Conservation (phyloP, 2,888 invertebrate genomes). For the Drosophila fungiperda region DNA sequence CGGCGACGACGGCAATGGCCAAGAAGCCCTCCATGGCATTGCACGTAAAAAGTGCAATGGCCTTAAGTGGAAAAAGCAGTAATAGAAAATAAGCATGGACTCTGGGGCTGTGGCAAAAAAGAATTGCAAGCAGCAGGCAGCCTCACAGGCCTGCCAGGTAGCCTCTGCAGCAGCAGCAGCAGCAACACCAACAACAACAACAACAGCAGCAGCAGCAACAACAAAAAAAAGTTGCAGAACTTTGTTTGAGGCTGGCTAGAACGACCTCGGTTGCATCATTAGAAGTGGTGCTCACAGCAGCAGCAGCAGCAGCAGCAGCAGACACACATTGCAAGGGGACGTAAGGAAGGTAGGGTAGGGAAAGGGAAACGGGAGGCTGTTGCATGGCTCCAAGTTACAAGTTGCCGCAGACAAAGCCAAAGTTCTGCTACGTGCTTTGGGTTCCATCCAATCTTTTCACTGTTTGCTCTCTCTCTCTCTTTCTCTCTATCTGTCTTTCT, state of each 20-base stretch:
- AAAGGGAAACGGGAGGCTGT: constrained; percentile 12
- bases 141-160: constrained; percentile 41
- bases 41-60: constrained; percentile 81
- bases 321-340: constrained; percentile 45
- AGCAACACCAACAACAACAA: constrained; percentile 13
- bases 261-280: constrained; percentile 80
- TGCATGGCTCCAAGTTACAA: constrained; percentile 48
- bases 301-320: constrained; percentile 20
- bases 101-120: constrained; percentile 61
- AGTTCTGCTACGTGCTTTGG: constrained; percentile 79
- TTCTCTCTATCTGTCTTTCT: constrained; percentile 1
- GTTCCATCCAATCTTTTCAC: constrained; percentile 45
- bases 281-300: constrained; percentile 75
- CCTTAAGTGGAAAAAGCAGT: constrained; percentile 81
- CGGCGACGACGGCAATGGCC: constrained; percentile 68
- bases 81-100: constrained; percentile 81
- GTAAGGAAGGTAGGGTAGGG: neutral
- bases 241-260: constrained; percentile 60
- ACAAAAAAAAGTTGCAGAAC: constrained; percentile 62
- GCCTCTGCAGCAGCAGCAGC: constrained; percentile 41
- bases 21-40: constrained; percentile 76
- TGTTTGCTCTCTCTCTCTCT: constrained; percentile 7
- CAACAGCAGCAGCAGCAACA: constrained; percentile 43
- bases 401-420: constrained; percentile 70
- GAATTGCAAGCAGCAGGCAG: constrained; percentile 66